Conservation (phyloP, 1,140 invertebrate species). For the Geopemphigus sp. region DNA sequence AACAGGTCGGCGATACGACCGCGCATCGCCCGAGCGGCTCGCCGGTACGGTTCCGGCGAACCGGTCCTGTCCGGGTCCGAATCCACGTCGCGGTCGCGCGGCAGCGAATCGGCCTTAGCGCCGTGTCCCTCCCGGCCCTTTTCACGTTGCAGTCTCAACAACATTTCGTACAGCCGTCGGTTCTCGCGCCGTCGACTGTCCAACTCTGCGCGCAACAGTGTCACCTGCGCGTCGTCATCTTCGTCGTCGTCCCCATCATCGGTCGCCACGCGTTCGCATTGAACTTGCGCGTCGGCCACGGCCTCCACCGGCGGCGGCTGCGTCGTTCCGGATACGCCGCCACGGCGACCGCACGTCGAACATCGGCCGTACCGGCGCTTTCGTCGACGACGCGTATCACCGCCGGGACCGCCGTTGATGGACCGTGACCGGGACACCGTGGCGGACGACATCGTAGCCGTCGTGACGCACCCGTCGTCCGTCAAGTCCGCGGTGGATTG, state of each 20-base stretch:
- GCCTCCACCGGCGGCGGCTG: neutral
- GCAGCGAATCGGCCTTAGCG: neutral
- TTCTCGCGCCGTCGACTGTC: conserved; percentile 13
- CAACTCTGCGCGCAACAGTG: neutral
- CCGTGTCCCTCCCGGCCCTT: neutral
- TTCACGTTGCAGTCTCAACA: neutral
- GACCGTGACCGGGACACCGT: neutral
- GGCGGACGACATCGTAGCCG: neutral
- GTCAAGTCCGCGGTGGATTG: neutral
- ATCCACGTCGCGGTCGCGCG: neutral
- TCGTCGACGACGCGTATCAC: too few species aligned
- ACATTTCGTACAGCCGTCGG: conserved; percentile 20
- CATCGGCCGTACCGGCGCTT: neutral
- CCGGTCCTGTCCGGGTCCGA: neutral
- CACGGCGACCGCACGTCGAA: neutral
- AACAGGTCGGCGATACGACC: conserved; percentile 16
- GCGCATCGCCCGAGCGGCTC: neutral
- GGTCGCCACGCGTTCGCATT: neutral
- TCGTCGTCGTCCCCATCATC: neutral
- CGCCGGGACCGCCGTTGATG: neutral
- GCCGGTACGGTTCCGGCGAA: neutral
- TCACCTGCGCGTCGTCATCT: neutral
- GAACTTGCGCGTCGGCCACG: conserved; percentile 5
- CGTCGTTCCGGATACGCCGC: too few species aligned
- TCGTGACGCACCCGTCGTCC: too few species aligned